Percentiles rank a stretch among this genome's conserved stretches.
Evolutionary conservation across 1,140 invertebrate genomes (phyloP).

Genomic region (Camponotus floridanus): DNA sequence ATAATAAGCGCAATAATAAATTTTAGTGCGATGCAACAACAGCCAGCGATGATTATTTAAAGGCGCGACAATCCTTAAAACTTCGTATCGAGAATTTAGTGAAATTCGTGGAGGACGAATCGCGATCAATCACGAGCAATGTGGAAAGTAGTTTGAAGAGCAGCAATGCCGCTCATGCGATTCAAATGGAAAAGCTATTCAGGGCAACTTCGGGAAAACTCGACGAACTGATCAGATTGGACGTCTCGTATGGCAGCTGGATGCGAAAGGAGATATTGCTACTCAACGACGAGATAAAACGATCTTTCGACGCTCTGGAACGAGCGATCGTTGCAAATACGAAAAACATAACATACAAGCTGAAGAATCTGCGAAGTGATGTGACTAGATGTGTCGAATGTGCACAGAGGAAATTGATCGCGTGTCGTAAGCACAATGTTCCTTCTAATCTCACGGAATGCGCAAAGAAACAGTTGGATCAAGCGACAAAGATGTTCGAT

Average conservation of each 20-base stretch:
- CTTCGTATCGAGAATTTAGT: constrained; percentile 26
- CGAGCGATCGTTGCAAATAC: neutral
- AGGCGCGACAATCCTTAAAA: constrained; percentile 15
- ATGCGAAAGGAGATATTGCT: constrained; percentile 55
- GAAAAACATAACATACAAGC: constrained; percentile 12
- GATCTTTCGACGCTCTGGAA: constrained; percentile 53
- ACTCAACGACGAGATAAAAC: constrained; percentile 54
- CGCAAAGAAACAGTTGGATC: constrained; percentile 15
- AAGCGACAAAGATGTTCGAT: constrained; percentile 51
- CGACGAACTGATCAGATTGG: constrained; percentile 43
- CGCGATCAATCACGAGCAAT: neutral
- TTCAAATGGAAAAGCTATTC: constrained; percentile 20
- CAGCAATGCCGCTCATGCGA: neutral
- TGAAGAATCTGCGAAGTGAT: constrained; percentile 47
- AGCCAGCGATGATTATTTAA: constrained; percentile 58
- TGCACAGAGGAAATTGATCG: neutral
- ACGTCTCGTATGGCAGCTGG: constrained; percentile 48
- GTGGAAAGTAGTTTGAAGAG: constrained; percentile 15
- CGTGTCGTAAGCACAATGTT: constrained; percentile 4
- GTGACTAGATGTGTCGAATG: neutral
- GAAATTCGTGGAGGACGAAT: constrained; percentile 32
- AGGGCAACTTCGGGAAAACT: constrained; percentile 44
- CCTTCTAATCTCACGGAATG: constrained; percentile 25
- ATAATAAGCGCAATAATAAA: constrained; percentile 1
- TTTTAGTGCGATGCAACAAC: constrained; percentile 63